These are phyloP conservation scores for Thalassarche chlororhynchos DNA, from an alignment of 2,113 vertebrate genomes.

Conservation along the genomic window DNA sequence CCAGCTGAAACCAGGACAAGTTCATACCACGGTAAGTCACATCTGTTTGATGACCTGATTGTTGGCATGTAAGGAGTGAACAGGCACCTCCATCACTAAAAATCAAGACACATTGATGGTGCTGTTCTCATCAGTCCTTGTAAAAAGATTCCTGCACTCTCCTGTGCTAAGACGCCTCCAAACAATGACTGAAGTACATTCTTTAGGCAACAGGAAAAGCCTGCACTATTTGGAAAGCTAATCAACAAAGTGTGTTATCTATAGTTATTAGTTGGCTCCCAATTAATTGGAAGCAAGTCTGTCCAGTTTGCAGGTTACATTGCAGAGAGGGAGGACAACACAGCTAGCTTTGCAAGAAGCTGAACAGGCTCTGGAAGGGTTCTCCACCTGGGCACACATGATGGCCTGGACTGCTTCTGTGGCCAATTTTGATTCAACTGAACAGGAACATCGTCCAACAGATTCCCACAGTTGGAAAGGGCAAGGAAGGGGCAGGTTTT, in stretches of 20 bases:
- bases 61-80: background rate
- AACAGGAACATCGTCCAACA: background rate
- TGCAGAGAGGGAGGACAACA: background rate
- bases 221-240: background rate
- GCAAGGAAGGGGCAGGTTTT: background rate
- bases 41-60: background rate
- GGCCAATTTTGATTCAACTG: background rate
- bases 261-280: background rate
- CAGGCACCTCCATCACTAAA: background rate
- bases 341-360: background rate
- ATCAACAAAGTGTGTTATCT: background rate
- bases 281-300: background rate
- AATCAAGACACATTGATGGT: background rate
- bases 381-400: accelerated
- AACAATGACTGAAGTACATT: background rate
- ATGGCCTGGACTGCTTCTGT: background rate
- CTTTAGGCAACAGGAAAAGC: background rate
- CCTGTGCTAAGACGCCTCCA: background rate
- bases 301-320: background rate
- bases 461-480: background rate
- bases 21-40: background rate
- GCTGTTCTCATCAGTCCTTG: background rate
- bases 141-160: background rate
- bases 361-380: background rate
- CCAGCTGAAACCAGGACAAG: background rate